Evolutionary conservation across 2,888 invertebrate species (phyloP).

Genomic region (Cryptus viduatorius): DNA sequence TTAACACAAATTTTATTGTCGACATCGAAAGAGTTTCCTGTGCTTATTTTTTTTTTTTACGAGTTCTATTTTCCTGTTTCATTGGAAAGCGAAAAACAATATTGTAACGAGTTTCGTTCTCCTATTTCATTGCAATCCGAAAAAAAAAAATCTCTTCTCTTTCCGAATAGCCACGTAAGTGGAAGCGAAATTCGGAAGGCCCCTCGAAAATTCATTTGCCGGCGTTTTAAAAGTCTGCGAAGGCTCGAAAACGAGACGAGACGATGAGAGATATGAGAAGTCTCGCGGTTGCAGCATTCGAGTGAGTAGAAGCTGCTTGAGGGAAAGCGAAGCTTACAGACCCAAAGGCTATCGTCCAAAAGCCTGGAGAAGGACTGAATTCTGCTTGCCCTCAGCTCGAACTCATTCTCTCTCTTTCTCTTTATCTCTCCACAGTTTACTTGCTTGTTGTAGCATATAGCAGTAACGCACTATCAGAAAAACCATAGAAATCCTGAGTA

Average conservation of each 20-base stretch:
- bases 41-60: background rate
- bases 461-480: slow-evolving; percentile 61
- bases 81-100: too few relatives aligned
- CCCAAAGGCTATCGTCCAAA: slow-evolving; percentile 59
- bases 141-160: slow-evolving; percentile 19
- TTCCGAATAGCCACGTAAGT: slow-evolving; percentile 22
- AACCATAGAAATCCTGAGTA: slow-evolving; percentile 56
- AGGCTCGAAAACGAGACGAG: slow-evolving; percentile 63
- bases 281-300: slow-evolving; percentile 51
- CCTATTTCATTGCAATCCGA: slow-evolving; percentile 22
- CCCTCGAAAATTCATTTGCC: slow-evolving; percentile 72
- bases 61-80: background rate
- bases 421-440: slow-evolving; percentile 52
- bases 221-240: slow-evolving; percentile 53
- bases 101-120: background rate
- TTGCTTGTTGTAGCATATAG: slow-evolving; percentile 46
- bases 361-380: slow-evolving; percentile 15
- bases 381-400: slow-evolving; percentile 51
- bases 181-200: slow-evolving; percentile 43
- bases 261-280: slow-evolving; percentile 59
- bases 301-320: slow-evolving; percentile 65
- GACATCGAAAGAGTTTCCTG: too few relatives aligned
- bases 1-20: too few relatives aligned
- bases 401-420: slow-evolving; percentile 49
- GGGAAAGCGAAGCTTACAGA: slow-evolving; percentile 65